These are phyloP conservation scores for Drosophila azteca DNA, from an alignment of 1,140 invertebrate genomes.

Conservation along the genomic window DNA sequence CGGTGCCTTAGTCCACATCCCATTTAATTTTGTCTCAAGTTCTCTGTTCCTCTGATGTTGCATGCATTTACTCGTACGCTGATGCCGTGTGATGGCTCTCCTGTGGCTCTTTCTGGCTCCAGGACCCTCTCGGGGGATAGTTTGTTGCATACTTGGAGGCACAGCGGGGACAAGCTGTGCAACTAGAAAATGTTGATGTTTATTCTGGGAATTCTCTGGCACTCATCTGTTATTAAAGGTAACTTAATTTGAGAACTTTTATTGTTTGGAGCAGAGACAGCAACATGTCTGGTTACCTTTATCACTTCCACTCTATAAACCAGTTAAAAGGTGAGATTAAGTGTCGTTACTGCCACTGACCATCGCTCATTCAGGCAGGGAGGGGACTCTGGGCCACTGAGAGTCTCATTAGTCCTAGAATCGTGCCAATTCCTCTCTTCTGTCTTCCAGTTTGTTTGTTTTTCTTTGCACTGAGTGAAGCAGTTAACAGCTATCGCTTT, in stretches of 20 bases:
- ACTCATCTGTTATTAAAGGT: slow-evolving; percentile 5
- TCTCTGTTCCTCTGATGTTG: slow-evolving; percentile 11
- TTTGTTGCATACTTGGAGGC: not conserved
- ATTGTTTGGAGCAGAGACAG: no score
- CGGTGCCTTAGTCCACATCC: slow-evolving; percentile 10
- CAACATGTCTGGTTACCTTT: no score
- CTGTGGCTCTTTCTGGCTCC: slow-evolving; percentile 27
- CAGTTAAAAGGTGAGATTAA: not conserved
- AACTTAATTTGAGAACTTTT: not conserved
- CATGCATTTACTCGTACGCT: not conserved
- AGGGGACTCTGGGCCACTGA: slow-evolving; percentile 1
- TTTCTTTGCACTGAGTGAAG: slow-evolving; percentile 34
- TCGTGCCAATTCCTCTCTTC: slow-evolving; percentile 6
- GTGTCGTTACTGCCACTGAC: not conserved
- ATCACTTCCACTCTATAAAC: no score
- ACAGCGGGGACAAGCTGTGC: slow-evolving; percentile 36
- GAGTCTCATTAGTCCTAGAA: slow-evolving; percentile 29
- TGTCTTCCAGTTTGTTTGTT: slow-evolving; percentile 16
- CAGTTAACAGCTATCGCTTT: slow-evolving; percentile 51
- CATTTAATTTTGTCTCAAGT: slow-evolving; percentile 64
- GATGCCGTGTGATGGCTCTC: slow-evolving; percentile 30
- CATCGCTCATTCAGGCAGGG: slow-evolving; percentile 12
- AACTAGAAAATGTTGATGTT: slow-evolving; percentile 19
- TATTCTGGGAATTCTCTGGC: slow-evolving; percentile 1
- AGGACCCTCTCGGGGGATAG: slow-evolving; percentile 8